A percentile compares a stretch with the other conserved stretches of the same genome.
Evolutionary conservation across 37 sponge, comb jelly and placozoan species (phyloP).

Genomic region (Cladorhizidae sp.): DNA sequence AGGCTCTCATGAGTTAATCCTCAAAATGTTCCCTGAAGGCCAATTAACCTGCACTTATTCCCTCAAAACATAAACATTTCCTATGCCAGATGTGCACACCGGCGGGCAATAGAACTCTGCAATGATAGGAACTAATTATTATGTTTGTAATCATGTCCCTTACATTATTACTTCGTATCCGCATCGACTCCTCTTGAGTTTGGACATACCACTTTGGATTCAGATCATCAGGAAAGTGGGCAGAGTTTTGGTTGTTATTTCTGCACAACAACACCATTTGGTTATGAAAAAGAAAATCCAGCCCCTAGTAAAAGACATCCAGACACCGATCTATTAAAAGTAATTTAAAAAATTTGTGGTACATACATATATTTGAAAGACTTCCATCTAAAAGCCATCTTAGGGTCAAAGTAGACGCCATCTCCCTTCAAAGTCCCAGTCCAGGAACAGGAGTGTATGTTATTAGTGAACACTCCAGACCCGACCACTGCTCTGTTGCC

Average conservation of each 20-base stretch:
- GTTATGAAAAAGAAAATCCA: not conserved
- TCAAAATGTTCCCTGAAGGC: too few relatives aligned
- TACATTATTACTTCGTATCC: not conserved
- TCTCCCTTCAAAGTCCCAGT: not conserved
- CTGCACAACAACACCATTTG: not conserved
- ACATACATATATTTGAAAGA: conserved; percentile 22
- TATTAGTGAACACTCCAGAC: conserved; percentile 23
- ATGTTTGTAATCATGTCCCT: too few relatives aligned
- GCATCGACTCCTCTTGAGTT: conserved; percentile 6
- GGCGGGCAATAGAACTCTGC: too few relatives aligned
- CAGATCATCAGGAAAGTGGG: conserved; percentile 4
- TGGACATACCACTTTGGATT: conserved; percentile 35
- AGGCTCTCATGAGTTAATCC: too few relatives aligned
- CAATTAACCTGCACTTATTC: too few relatives aligned
- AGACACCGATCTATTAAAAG: too few relatives aligned
- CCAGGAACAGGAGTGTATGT: conserved; percentile 40
- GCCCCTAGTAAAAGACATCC: too few relatives aligned
- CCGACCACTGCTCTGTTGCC: conserved; percentile 38
- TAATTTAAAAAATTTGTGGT: too few relatives aligned
- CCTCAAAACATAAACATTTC: not conserved
- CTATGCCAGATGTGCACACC: too few relatives aligned
- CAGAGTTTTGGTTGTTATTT: conserved; percentile 18
- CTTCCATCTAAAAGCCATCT: conserved; percentile 20
- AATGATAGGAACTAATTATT: too few relatives aligned
- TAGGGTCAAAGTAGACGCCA: conserved; percentile 19